Evolutionary conservation across 2,113 vertebrate species (phyloP), one percentile per base, ranked within the genome.

Genomic region (Drymodes brunneopygia): DNA sequence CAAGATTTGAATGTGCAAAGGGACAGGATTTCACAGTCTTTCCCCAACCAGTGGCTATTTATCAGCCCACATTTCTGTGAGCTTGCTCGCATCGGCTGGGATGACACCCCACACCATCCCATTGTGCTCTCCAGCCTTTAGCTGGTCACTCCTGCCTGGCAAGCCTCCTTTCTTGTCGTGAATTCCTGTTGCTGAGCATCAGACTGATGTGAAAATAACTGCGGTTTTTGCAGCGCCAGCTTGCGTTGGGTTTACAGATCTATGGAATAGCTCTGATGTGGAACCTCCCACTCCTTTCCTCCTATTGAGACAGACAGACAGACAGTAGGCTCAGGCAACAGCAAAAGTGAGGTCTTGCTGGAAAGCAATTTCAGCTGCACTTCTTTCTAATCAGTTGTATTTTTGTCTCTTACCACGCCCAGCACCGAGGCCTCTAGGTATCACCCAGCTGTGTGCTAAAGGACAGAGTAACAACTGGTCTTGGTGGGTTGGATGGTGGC

Each of bases 41-140:
- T 70, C 57, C 42, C 18, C 31, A 86, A 22, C 3, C 45, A 88
- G 54, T 56, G 86, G 72, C 64, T 45, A 21, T 64, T 92, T 81
- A 53, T 35, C 54, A 81, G 25, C 9, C 38, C 21, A 2, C 50
- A 29, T 54, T 88, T 70, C 57, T 4, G 7, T 35, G 45, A 58
- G 20, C 15, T 22, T 6, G 4, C 33, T 92, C 6, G 2, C 33
- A 29, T 24, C 0, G 0, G 12, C 33, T 56, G 48, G 53, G 28
- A 60, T 24, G 28, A 80, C 22, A 69, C 13, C 21, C 45, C 27
- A 21, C 14, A 53, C 12, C 45, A 60, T 24, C 24, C 47, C 15
- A 31, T 29, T 29, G 58, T 3, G 2, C 45, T 82, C 45, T 77
- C 28, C 75, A 77, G 0, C 62, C 36, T 88, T 73, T 67, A 80